Percentiles rank a stretch among this genome's conserved stretches.
These are phyloP conservation scores for Rhopalosiphum nymphaeae DNA, from an alignment of 2,888 invertebrate genomes.

Conservation along the genomic window DNA sequence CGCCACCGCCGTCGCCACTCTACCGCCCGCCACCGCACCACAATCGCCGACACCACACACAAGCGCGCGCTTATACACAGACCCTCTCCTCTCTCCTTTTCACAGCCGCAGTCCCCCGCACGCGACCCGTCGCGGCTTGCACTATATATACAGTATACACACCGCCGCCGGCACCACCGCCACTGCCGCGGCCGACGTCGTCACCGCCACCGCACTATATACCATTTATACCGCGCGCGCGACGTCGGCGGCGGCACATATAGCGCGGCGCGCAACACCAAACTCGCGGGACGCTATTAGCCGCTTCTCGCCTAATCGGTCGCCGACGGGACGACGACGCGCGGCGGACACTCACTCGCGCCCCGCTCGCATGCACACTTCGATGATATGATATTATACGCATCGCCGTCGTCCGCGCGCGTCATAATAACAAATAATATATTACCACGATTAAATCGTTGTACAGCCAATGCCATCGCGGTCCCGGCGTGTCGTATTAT, in stretches of 20 bases:
- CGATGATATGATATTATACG: background rate
- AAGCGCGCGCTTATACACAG: background rate
- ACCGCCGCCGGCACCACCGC: background rate
- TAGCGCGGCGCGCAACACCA: slow-evolving; percentile 37
- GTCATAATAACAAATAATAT: background rate
- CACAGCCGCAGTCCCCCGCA: slow-evolving; percentile 32
- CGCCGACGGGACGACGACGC: slow-evolving; percentile 29
- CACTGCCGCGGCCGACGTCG: background rate
- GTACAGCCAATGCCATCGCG: background rate
- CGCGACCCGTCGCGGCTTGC: slow-evolving; percentile 40
- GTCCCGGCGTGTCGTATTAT: background rate
- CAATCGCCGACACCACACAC: slow-evolving; percentile 30
- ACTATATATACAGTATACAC: slow-evolving; percentile 28
- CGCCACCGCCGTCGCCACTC: slow-evolving; percentile 42
- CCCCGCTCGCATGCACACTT: background rate
- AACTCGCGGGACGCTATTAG: slow-evolving; percentile 50
- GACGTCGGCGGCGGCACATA: background rate
- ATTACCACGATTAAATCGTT: background rate
- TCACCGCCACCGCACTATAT: slow-evolving; percentile 35
- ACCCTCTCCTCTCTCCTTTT: slow-evolving; percentile 35
- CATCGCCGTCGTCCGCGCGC: slow-evolving; percentile 6
- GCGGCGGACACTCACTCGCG: slow-evolving; percentile 7
- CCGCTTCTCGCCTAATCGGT: slow-evolving; percentile 27
- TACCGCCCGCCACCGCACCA: background rate
- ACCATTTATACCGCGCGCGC: slow-evolving; percentile 30